Percentiles rank a stretch among this genome's conserved stretches.
Conservation (phyloP, 2,888 invertebrate species). For the Kuschelorhynchus macadamiae region DNA sequence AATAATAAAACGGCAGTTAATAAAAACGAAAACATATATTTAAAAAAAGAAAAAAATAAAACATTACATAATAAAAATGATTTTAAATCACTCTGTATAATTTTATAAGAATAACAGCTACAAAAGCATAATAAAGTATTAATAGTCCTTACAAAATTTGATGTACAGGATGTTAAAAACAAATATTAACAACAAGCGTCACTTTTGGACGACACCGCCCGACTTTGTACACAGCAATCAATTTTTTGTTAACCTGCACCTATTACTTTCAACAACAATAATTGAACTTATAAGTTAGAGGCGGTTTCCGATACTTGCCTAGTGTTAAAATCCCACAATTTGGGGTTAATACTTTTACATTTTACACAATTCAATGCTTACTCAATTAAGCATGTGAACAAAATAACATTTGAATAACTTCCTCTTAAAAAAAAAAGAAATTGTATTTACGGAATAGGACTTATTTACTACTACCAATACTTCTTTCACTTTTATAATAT, state of each 20-base stretch:
- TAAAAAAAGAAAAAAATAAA: conserved; percentile 3
- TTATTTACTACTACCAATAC: too few relatives aligned
- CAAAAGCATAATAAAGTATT: conserved; percentile 7
- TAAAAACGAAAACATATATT: background rate
- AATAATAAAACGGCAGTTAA: conserved; percentile 8
- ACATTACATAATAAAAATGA: too few relatives aligned
- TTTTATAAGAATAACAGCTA: conserved; percentile 4
- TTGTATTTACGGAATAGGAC: too few relatives aligned
- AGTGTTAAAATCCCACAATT: too few relatives aligned
- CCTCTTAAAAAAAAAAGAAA: too few relatives aligned
- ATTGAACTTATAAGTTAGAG: conserved; percentile 10
- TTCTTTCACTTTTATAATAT: too few relatives aligned
- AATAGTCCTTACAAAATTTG: conserved; percentile 7
- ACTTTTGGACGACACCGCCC: background rate
- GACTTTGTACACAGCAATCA: background rate
- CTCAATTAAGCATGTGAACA: too few relatives aligned
- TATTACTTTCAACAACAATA: conserved; percentile 15
- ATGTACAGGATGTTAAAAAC: conserved; percentile 7
- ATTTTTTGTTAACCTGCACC: conserved; percentile 22
- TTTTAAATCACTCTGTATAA: conserved; percentile 12
- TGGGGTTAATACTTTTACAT: too few relatives aligned
- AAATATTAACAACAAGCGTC: conserved; percentile 5
- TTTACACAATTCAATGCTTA: too few relatives aligned
- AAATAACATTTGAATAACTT: too few relatives aligned
- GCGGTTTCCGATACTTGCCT: background rate